Conservation (phyloP, 37 sponge, comb jelly and placozoan genomes). For the Spongilla lacustris region DNA sequence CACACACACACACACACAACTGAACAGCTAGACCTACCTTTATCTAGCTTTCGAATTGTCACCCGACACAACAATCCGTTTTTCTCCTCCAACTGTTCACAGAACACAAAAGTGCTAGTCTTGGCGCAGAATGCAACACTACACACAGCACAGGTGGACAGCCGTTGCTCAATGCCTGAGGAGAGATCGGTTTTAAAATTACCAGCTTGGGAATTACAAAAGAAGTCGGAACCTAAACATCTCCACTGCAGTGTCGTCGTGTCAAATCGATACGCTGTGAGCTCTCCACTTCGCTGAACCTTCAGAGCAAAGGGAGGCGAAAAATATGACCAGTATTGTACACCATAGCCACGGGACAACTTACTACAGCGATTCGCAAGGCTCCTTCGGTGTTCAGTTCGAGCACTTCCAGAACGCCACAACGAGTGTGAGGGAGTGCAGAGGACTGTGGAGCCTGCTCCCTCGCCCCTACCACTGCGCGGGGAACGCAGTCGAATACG, state of each 20-base stretch:
- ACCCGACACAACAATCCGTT: background rate
- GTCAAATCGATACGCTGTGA: background rate
- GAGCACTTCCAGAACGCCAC: background rate
- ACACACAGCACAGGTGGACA: background rate
- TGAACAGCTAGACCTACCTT: background rate
- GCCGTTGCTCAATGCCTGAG: background rate
- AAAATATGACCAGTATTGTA: background rate
- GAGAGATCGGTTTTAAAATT: background rate
- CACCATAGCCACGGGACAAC: background rate
- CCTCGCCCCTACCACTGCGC: background rate
- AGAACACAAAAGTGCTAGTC: background rate
- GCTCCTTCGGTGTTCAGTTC: background rate
- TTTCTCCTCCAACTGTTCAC: background rate
- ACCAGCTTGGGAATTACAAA: too few species aligned
- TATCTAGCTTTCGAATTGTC: background rate
- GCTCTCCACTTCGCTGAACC: background rate
- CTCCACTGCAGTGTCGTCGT: background rate
- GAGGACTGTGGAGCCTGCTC: background rate
- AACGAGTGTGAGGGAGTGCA: background rate
- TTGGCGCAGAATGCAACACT: background rate
- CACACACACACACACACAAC: background rate
- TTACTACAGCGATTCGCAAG: background rate
- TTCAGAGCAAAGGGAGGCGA: background rate
- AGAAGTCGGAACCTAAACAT: background rate
- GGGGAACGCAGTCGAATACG: background rate